A percentile compares a stretch with the other conserved stretches of the same genome.
Evolutionary conservation across 2,797 vertebrate genomes (phyloP).

Genomic region (Urocyon cinereoargenteus): DNA sequence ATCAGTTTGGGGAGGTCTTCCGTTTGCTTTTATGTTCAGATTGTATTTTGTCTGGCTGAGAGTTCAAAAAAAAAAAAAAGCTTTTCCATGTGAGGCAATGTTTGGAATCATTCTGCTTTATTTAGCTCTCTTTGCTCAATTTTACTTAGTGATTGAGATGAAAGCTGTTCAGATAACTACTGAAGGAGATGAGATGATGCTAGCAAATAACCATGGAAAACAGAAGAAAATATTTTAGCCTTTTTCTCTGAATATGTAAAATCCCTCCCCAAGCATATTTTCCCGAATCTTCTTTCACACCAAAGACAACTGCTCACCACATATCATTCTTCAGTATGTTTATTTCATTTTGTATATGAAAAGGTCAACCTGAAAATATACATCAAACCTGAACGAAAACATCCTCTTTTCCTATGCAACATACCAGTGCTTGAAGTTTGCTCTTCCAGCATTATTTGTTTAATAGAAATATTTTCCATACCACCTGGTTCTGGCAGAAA

Average conservation of each 20-base stretch:
- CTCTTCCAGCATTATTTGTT: conserved; percentile 91
- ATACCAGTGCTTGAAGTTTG: conserved; percentile 87
- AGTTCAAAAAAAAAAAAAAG: conserved; percentile 41
- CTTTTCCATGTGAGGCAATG: background rate
- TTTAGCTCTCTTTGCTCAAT: conserved; percentile 7
- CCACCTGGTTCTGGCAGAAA: conserved; percentile 93
- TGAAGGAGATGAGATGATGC: conserved; percentile 13
- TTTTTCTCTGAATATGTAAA: conserved; percentile 36
- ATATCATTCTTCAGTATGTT: conserved; percentile 63
- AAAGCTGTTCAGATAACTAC: background rate
- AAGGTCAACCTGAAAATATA: conserved; percentile 82
- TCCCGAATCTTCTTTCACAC: conserved; percentile 60
- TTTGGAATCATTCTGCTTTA: conserved; percentile 60
- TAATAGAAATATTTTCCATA: conserved; percentile 92
- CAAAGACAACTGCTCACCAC: conserved; percentile 34
- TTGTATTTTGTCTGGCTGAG: conserved; percentile 50
- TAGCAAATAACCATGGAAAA: conserved; percentile 5
- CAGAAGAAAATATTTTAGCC: background rate
- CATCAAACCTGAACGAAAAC: conserved; percentile 83
- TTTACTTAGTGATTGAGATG: conserved; percentile 48
- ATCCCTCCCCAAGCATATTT: conserved; percentile 30
- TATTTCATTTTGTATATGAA: conserved; percentile 79
- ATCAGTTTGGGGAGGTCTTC: background rate
- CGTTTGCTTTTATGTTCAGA: conserved; percentile 50
- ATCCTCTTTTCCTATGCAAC: conserved; percentile 80